Evolutionary conservation across 1,140 invertebrate species (phyloP).

Genomic region (Trachymyrmex septentrionalis): DNA sequence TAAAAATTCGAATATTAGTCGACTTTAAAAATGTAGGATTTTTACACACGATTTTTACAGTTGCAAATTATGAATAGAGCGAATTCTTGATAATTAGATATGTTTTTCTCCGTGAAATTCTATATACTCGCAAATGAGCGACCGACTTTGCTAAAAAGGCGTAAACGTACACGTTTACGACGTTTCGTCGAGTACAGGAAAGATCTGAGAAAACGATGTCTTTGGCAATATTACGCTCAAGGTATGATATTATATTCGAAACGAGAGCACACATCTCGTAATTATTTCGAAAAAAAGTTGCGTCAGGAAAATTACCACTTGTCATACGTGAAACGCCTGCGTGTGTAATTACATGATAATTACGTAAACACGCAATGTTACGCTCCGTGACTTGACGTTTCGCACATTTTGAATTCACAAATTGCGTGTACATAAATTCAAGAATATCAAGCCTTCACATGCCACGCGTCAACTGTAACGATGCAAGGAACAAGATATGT

Average conservation of each 20-base stretch:
- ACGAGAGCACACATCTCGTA: neutral
- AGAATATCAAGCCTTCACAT: neutral
- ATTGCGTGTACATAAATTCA: slow-evolving; percentile 12
- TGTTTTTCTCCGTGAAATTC: neutral
- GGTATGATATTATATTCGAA: slow-evolving; percentile 37
- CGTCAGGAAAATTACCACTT: slow-evolving; percentile 25
- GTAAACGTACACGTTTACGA: slow-evolving; percentile 13
- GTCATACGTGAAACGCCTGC: neutral
- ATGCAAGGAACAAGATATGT: neutral
- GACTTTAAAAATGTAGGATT: neutral
- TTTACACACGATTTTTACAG: neutral
- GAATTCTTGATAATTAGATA: neutral
- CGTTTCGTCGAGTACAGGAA: neutral
- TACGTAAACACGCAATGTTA: neutral
- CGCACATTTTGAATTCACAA: neutral
- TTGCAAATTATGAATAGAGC: neutral
- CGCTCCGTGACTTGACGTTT: neutral
- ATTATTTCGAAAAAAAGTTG: neutral
- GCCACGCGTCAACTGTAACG: neutral
- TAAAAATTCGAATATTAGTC: neutral
- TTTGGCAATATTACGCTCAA: neutral
- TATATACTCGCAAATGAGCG: slow-evolving; percentile 29
- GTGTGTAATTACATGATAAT: neutral
- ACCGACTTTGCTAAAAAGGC: neutral
- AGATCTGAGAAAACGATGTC: slow-evolving; percentile 11